Conservation (phyloP, 2,113 vertebrate species). For the Crocuta crocuta region DNA sequence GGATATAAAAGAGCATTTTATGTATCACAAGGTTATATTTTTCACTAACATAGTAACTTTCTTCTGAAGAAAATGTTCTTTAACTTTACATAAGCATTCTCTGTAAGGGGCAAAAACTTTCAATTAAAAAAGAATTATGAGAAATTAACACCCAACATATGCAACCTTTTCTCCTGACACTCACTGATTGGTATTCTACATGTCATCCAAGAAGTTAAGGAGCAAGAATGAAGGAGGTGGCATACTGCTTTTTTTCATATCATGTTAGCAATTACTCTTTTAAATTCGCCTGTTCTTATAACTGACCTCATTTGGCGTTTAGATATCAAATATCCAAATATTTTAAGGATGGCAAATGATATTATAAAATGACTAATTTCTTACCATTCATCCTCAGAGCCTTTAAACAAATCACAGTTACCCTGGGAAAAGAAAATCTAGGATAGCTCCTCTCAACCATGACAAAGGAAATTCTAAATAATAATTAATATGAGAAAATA, state of each 20-base stretch:
- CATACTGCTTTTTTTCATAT: slow-evolving; percentile 24
- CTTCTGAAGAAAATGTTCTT: slow-evolving; percentile 38
- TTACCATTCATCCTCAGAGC: slow-evolving; percentile 73
- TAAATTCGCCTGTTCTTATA: slow-evolving; percentile 22
- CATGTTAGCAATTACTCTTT: slow-evolving; percentile 73
- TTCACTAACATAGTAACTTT: slow-evolving; percentile 53
- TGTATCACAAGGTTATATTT: slow-evolving; percentile 10
- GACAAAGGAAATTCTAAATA: slow-evolving; percentile 86
- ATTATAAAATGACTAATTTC: slow-evolving; percentile 81
- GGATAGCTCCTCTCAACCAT: slow-evolving; percentile 79
- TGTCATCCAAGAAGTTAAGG: slow-evolving; percentile 66
- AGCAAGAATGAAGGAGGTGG: slow-evolving; percentile 66
- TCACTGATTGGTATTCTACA: neutral
- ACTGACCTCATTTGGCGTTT: slow-evolving; percentile 77
- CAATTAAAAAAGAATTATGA: slow-evolving; percentile 2
- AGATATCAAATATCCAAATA: slow-evolving; percentile 79
- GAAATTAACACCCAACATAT: neutral
- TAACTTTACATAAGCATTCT: slow-evolving; percentile 38
- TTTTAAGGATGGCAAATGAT: slow-evolving; percentile 78
- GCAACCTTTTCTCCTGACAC: neutral
- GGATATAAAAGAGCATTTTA: slow-evolving; percentile 28
- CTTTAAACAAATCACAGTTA: slow-evolving; percentile 79
- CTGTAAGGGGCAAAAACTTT: neutral
- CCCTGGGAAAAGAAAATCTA: slow-evolving; percentile 80
- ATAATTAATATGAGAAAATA: slow-evolving; percentile 85